Percentiles rank a stretch among this genome's conserved stretches.
These are phyloP conservation scores for Agrochola macilenta DNA, from an alignment of 2,888 invertebrate genomes.

Conservation along the genomic window DNA sequence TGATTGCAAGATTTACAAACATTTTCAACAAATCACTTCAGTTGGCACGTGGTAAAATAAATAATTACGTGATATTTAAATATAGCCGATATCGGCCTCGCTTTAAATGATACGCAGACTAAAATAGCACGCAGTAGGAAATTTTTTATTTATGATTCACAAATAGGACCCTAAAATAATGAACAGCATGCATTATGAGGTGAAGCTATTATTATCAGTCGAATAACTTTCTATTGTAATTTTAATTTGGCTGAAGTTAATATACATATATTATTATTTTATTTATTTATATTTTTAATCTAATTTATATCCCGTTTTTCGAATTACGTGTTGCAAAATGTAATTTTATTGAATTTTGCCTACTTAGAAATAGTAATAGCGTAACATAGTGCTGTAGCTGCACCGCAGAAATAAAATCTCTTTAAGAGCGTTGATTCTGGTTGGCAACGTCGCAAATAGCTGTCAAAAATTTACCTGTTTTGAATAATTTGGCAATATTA, in stretches of 20 bases:
- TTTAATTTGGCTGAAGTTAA: neutral
- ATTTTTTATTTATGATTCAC: neutral
- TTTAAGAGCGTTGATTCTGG: too few species aligned
- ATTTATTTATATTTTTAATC: too few species aligned
- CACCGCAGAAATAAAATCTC: too few species aligned
- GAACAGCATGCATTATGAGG: neutral
- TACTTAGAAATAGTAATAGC: too few species aligned
- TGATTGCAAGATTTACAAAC: slow-evolving; percentile 11
- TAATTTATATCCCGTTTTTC: too few species aligned
- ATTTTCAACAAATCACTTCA: slow-evolving; percentile 16
- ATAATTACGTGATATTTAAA: slow-evolving; percentile 27
- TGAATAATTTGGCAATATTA: too few species aligned
- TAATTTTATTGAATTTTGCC: too few species aligned
- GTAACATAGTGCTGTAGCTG: too few species aligned
- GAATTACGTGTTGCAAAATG: too few species aligned
- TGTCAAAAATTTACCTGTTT: too few species aligned
- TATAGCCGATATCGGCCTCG: slow-evolving; percentile 29
- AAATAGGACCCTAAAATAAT: neutral
- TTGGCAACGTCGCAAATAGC: too few species aligned
- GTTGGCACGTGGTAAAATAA: slow-evolving; percentile 20
- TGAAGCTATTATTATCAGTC: neutral
- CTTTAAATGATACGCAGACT: slow-evolving; percentile 23
- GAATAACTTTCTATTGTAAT: neutral
- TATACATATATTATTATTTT: too few species aligned
- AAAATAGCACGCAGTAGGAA: slow-evolving; percentile 14